A percentile compares a stretch with the other conserved stretches of the same genome.
These are phyloP conservation scores for Pteropus rufus DNA, from an alignment of 2,797 vertebrate genomes.

Conservation along the genomic window DNA sequence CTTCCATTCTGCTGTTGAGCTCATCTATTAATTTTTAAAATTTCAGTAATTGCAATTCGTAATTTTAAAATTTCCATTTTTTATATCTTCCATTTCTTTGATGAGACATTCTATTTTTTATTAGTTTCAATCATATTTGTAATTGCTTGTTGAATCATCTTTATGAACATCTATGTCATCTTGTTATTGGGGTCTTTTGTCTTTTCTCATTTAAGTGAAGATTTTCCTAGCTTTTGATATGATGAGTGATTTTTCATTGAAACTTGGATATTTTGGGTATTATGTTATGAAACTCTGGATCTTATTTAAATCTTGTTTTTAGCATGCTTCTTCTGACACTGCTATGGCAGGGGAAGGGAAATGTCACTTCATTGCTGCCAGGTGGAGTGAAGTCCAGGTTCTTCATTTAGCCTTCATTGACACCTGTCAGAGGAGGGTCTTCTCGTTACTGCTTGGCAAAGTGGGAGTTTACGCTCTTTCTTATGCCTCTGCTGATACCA, in stretches of 20 bases:
- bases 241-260: neutral
- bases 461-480: neutral
- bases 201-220: neutral
- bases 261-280: neutral
- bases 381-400: neutral
- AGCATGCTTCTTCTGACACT: constrained; percentile 9
- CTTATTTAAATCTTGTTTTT: neutral
- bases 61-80: neutral
- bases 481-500: neutral
- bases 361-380: neutral
- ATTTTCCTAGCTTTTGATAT: constrained; percentile 7
- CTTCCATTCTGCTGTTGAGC: neutral
- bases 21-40: neutral
- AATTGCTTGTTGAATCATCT: neutral
- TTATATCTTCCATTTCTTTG: neutral
- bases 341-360: neutral
- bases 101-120: neutral
- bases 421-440: neutral
- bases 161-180: neutral
- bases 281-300: neutral
- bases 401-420: neutral
- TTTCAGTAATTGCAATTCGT: neutral
- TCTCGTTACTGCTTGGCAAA: neutral
- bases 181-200: neutral
- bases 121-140: neutral